A percentile compares a stretch with the other conserved stretches of the same genome.
These are phyloP conservation scores for Spongilla lacustris DNA, from an alignment of 37 sponge, comb jelly and placozoan species.

Conservation along the genomic window DNA sequence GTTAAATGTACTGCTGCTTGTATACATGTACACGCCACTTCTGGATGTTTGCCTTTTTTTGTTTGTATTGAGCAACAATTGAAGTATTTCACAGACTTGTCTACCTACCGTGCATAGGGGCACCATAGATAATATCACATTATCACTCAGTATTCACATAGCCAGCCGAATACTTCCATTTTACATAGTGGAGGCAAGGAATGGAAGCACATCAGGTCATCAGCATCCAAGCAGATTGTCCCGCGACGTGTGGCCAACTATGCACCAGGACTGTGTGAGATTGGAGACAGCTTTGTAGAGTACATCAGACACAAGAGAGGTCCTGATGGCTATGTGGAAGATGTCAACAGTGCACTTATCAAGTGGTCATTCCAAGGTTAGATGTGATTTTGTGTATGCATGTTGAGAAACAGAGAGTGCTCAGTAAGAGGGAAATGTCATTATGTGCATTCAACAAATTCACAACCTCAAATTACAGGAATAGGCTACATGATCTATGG, in stretches of 20 bases:
- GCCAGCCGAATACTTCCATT: too few relatives aligned
- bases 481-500: conserved; percentile 18
- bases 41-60: too few relatives aligned
- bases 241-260: conserved; percentile 28
- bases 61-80: too few relatives aligned
- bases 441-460: too few relatives aligned
- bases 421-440: background rate
- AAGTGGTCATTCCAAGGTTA: conserved; percentile 53
- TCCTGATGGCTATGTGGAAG: background rate
- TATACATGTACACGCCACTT: too few relatives aligned
- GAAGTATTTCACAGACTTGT: too few relatives aligned
- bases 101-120: too few relatives aligned
- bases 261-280: conserved; percentile 7
- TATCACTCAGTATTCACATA: too few relatives aligned
- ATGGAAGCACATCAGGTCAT: conserved; percentile 47
- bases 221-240: conserved; percentile 24
- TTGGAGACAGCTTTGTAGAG: conserved; percentile 13
- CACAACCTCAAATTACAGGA: background rate
- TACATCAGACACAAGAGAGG: background rate
- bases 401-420: too few relatives aligned
- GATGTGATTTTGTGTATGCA: too few relatives aligned
- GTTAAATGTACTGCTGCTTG: too few relatives aligned
- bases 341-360: background rate
- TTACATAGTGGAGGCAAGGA: conserved; percentile 30
- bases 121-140: too few relatives aligned